Evolutionary conservation across 2,113 vertebrate species (phyloP).

Genomic region (Sakesphorus luctuosus): DNA sequence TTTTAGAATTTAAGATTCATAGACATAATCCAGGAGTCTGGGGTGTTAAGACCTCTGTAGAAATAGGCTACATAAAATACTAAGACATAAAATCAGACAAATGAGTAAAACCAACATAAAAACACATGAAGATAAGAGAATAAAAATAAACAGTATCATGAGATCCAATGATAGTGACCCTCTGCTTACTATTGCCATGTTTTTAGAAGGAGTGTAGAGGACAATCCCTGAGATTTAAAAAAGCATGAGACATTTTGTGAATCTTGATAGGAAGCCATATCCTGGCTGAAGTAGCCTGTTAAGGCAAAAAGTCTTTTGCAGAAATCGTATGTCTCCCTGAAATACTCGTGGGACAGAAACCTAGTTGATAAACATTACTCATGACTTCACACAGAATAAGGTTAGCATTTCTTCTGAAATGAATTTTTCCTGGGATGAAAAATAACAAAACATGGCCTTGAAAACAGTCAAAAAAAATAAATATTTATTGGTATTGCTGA

Average conservation of each 20-base stretch:
- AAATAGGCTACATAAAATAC: not conserved
- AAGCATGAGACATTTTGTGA: not conserved
- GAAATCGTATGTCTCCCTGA: not conserved
- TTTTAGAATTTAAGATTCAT: not conserved
- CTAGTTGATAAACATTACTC: not conserved
- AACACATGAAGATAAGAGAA: not conserved
- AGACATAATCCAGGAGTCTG: not conserved
- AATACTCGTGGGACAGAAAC: not conserved
- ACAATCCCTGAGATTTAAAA: not conserved
- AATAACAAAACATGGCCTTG: not conserved
- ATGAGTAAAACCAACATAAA: not conserved
- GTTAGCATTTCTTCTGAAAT: not conserved
- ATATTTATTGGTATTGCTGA: not conserved
- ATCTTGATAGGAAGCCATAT: not conserved
- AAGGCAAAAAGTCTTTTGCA: not conserved
- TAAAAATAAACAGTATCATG: not conserved
- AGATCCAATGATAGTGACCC: not conserved
- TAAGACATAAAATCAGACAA: not conserved
- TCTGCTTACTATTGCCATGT: not conserved
- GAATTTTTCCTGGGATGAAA: not conserved
- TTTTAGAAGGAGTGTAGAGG: not conserved
- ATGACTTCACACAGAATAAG: not conserved
- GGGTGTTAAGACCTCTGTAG: not conserved
- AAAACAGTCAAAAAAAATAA: not conserved
- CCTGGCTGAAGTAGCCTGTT: not conserved